These are phyloP conservation scores for Ramphastos sulfuratus DNA, from an alignment of 2,113 vertebrate genomes.

Conservation along the genomic window DNA sequence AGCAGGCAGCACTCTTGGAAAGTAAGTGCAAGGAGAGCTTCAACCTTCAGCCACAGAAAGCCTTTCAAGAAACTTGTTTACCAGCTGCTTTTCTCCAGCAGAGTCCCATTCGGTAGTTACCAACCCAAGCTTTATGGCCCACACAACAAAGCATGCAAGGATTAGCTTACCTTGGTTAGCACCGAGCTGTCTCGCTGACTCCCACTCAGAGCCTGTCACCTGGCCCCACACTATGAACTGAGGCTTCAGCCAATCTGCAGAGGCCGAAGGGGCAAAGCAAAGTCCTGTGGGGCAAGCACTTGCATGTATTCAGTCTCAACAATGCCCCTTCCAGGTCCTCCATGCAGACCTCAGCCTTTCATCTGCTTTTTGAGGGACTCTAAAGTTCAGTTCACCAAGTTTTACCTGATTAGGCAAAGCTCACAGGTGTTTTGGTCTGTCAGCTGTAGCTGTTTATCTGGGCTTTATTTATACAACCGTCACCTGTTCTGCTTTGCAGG, in stretches of 20 bases:
- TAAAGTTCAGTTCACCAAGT: background rate
- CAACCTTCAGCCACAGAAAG: background rate
- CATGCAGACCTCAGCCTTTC: background rate
- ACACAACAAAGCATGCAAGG: background rate
- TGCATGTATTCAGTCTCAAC: background rate
- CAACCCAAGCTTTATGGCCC: background rate
- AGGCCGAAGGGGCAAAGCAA: background rate
- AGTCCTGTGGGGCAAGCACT: background rate
- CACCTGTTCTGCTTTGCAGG: background rate
- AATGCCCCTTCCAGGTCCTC: too few relatives aligned
- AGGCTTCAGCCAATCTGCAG: background rate
- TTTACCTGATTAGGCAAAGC: background rate
- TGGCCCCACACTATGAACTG: background rate
- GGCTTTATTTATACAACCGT: rapidly evolving
- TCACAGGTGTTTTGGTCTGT: background rate
- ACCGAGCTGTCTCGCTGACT: background rate
- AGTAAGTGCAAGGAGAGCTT: background rate
- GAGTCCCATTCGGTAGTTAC: background rate
- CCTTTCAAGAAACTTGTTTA: background rate
- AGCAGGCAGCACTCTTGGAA: background rate
- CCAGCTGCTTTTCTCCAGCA: background rate
- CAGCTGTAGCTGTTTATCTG: background rate
- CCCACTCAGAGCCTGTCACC: background rate
- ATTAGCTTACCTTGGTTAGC: background rate
- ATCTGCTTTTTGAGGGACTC: background rate